These are phyloP conservation scores for Bothrops jararaca DNA, from an alignment of 2,113 vertebrate species.

Conservation along the genomic window DNA sequence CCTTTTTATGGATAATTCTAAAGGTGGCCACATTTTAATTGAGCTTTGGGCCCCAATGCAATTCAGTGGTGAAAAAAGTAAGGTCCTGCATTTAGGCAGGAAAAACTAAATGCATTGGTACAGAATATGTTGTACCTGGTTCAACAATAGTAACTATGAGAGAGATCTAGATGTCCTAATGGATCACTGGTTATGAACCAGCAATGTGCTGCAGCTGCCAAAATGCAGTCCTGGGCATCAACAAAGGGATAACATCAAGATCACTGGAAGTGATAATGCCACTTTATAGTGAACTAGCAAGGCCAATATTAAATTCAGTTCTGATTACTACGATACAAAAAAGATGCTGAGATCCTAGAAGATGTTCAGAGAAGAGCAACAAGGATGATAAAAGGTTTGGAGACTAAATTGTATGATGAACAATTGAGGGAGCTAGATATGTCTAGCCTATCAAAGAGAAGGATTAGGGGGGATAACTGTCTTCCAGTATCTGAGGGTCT, in stretches of 20 bases:
- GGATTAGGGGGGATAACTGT: not conserved
- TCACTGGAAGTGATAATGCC: not conserved
- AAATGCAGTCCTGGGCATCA: not conserved
- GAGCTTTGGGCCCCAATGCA: not conserved
- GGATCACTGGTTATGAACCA: not conserved
- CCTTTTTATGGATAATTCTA: conserved; percentile 25
- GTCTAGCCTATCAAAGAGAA: not conserved
- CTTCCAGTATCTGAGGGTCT: not conserved
- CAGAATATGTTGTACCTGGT: not conserved
- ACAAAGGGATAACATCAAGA: not conserved
- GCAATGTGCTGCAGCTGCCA: not conserved
- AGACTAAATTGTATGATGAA: not conserved
- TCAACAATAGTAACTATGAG: not conserved
- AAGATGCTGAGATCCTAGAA: not conserved
- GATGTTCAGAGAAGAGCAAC: not conserved
- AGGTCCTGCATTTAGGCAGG: not conserved
- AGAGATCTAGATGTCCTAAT: not conserved
- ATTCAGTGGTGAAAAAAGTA: not conserved
- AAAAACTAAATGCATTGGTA: not conserved
- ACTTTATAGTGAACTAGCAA: not conserved
- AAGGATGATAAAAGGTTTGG: not conserved
- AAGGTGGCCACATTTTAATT: not conserved
- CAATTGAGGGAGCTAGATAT: not conserved
- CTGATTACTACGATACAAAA: not conserved
- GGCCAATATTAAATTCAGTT: not conserved